These are phyloP conservation scores for Chitala chitala DNA, from an alignment of 2,113 vertebrate genomes.

Conservation along the genomic window DNA sequence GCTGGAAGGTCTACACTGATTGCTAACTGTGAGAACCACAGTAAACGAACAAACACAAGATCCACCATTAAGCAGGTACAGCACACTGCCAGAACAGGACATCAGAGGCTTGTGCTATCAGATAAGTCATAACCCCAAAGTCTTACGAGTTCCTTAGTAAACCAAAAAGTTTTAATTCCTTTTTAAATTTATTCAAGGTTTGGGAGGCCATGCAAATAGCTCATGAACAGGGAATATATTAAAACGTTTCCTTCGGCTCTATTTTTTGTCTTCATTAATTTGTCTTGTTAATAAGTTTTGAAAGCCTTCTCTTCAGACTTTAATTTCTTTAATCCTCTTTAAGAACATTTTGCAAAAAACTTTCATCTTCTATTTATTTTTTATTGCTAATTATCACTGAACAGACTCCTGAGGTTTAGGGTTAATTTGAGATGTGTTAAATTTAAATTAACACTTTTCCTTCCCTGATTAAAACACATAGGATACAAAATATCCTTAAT, in stretches of 20 bases:
- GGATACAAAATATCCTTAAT: slow-evolving; percentile 35
- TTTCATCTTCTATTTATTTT: slow-evolving; percentile 41
- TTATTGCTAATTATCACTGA: slow-evolving; percentile 51
- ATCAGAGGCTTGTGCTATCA: neutral
- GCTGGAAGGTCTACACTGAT: neutral
- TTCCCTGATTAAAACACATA: slow-evolving; percentile 29
- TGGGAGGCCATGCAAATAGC: slow-evolving; percentile 41
- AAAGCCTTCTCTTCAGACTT: slow-evolving; percentile 43
- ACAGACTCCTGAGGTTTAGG: slow-evolving; percentile 40
- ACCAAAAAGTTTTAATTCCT: slow-evolving; percentile 25
- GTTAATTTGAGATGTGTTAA: slow-evolving; percentile 43
- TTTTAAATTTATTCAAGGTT: slow-evolving; percentile 33
- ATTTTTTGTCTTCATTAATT: slow-evolving; percentile 44
- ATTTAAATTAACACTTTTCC: slow-evolving; percentile 38
- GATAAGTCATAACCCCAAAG: neutral
- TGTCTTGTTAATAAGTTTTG: slow-evolving; percentile 58
- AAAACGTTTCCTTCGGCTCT: slow-evolving; percentile 38
- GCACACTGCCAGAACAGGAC: neutral
- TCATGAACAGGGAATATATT: slow-evolving; percentile 44
- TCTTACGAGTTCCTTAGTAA: neutral
- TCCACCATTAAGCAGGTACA: neutral
- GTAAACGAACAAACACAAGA: neutral
- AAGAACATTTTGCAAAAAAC: slow-evolving; percentile 48
- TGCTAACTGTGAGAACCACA: neutral
- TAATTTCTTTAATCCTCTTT: slow-evolving; percentile 53